A percentile compares a stretch with the other conserved stretches of the same genome.
Evolutionary conservation across 2,113 vertebrate species (phyloP).

Genomic region (Sylvilagus bachmani): DNA sequence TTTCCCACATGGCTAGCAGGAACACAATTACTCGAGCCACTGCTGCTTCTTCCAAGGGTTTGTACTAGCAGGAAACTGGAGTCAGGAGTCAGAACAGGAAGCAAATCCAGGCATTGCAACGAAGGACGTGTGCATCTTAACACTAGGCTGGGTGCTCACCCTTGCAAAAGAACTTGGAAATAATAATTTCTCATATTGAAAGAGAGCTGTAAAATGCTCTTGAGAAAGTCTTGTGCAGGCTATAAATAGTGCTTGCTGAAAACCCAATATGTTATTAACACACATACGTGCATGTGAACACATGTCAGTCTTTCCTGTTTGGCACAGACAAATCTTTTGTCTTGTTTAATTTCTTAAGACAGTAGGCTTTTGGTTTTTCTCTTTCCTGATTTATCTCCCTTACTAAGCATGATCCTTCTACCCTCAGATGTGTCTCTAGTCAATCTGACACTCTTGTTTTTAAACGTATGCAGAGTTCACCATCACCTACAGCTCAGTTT

Average conservation of each 20-base stretch:
- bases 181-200: not conserved
- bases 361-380: not conserved
- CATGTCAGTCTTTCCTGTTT: not conserved
- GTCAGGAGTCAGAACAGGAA: too few species aligned
- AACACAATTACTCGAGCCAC: too few species aligned
- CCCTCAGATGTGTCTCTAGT: not conserved
- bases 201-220: not conserved
- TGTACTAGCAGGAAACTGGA: too few species aligned
- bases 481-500: not conserved
- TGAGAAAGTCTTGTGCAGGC: not conserved
- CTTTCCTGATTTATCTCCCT: not conserved
- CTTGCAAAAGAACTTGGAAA: not conserved
- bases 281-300: not conserved
- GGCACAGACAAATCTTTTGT: not conserved
- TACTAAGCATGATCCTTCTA: not conserved
- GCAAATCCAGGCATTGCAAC: too few species aligned
- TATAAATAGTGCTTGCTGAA: not conserved
- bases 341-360: not conserved
- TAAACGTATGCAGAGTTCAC: not conserved
- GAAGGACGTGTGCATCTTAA: too few species aligned
- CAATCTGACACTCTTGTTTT: not conserved
- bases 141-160: too few species aligned
- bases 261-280: not conserved
- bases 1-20: too few species aligned
- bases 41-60: too few species aligned